A percentile compares a stretch with the other conserved stretches of the same genome.
Evolutionary conservation across 2,888 invertebrate species (phyloP).

Genomic region (Tiphia femorata): DNA sequence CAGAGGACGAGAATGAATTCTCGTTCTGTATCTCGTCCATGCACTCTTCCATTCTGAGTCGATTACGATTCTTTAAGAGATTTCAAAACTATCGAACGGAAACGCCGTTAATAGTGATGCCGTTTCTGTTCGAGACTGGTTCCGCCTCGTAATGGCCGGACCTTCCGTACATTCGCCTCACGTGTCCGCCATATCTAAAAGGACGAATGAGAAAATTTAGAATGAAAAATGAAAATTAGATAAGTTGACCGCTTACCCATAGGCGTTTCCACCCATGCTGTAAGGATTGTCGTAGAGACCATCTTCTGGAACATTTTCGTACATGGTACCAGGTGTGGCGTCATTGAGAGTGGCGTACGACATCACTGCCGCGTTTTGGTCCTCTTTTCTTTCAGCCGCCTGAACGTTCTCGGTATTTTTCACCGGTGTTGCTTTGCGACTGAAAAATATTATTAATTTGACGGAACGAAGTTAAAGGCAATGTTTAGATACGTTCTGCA

Average conservation of each 20-base stretch:
- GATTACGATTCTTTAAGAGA: neutral
- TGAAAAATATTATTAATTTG: conserved; percentile 58
- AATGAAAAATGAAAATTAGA: neutral
- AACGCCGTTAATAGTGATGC: conserved; percentile 90
- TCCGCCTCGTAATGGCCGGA: conserved; percentile 76
- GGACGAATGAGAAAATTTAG: conserved; percentile 3
- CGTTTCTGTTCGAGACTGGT: conserved; percentile 74
- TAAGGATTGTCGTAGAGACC: conserved; percentile 69
- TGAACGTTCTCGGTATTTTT: conserved; percentile 91
- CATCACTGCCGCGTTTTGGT: conserved; percentile 89
- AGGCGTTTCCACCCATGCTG: conserved; percentile 59
- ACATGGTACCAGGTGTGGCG: conserved; percentile 71
- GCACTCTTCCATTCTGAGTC: neutral
- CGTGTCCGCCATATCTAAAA: conserved; percentile 59
- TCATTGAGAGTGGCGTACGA: conserved; percentile 88
- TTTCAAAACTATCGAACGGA: conserved; percentile 78
- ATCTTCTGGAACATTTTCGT: conserved; percentile 69
- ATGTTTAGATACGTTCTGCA: neutral
- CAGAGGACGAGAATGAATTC: neutral
- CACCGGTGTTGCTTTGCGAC: conserved; percentile 86
- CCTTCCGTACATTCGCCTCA: conserved; percentile 60
- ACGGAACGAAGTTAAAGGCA: neutral
- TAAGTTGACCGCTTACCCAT: conserved; percentile 51
- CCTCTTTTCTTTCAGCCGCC: conserved; percentile 87
- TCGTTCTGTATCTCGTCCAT: neutral